Evolutionary conservation across 2,888 invertebrate genomes (phyloP).

Genomic region (Caenorhabditis sp.): DNA sequence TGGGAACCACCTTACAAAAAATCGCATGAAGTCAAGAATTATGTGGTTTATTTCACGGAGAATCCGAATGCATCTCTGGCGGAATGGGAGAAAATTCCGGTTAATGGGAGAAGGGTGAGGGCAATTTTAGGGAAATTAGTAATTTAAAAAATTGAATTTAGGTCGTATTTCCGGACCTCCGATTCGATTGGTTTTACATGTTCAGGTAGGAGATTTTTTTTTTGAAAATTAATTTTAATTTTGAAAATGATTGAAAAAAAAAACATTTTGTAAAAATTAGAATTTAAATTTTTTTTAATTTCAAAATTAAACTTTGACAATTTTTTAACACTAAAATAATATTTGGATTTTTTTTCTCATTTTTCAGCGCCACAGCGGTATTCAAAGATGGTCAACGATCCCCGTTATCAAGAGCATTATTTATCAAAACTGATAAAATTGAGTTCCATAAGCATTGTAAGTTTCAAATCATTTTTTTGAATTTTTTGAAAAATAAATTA

Average conservation of each 20-base stretch:
- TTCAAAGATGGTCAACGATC: constrained; percentile 81
- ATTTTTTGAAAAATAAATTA: constrained; percentile 1
- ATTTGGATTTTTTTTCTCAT: too few species aligned
- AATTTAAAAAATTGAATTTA: constrained; percentile 23
- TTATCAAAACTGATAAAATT: constrained; percentile 82
- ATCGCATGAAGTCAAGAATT: constrained; percentile 80
- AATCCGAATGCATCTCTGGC: constrained; percentile 78
- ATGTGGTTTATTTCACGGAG: constrained; percentile 82
- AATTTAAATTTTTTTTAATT: not conserved
- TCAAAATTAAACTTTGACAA: too few species aligned
- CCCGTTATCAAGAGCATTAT: constrained; percentile 80
- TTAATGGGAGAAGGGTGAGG: constrained; percentile 74
- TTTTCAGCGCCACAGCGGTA: constrained; percentile 76
- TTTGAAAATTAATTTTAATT: constrained; percentile 8
- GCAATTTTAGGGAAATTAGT: not conserved
- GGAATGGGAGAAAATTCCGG: constrained; percentile 82
- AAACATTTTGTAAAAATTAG: too few species aligned
- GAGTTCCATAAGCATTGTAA: constrained; percentile 79
- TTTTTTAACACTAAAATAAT: not conserved
- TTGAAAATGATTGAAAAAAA: too few species aligned
- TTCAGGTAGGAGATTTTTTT: constrained; percentile 46
- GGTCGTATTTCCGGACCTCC: constrained; percentile 81
- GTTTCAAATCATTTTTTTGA: not conserved
- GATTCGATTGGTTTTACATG: constrained; percentile 82
- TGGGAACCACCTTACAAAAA: constrained; percentile 83